A percentile compares a stretch with the other conserved stretches of the same genome.
Evolutionary conservation across 2,888 invertebrate species (phyloP).

Genomic region (Chaetoderma sp.): DNA sequence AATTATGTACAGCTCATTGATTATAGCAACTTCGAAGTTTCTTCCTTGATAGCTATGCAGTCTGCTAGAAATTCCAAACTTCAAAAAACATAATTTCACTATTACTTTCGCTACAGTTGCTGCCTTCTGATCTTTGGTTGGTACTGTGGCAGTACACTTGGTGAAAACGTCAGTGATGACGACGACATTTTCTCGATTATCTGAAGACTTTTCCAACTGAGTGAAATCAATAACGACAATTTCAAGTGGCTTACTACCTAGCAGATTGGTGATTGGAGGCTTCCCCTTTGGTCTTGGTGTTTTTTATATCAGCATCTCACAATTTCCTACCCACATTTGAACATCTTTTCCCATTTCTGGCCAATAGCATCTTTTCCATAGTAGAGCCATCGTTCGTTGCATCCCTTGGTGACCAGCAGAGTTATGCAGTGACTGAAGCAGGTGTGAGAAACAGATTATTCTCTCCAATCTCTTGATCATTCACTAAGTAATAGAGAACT

Average conservation of each 20-base stretch:
- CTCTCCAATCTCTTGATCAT: too few relatives aligned
- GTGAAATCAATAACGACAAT: neutral
- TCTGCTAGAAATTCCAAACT: slow-evolving; percentile 37
- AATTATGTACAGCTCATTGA: slow-evolving; percentile 31
- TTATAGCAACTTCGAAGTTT: slow-evolving; percentile 32
- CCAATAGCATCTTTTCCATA: neutral
- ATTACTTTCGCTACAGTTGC: slow-evolving; percentile 36
- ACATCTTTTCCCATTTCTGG: neutral
- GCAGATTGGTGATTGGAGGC: neutral
- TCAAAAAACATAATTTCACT: slow-evolving; percentile 35
- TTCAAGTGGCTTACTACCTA: neutral
- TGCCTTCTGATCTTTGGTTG: slow-evolving; percentile 37
- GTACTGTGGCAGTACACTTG: slow-evolving; percentile 38
- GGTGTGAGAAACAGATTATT: too few relatives aligned
- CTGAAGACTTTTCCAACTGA: neutral
- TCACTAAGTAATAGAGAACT: too few relatives aligned
- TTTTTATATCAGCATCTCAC: neutral
- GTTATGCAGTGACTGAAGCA: too few relatives aligned
- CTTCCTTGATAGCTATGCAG: slow-evolving; percentile 40
- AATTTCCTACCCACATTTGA: neutral
- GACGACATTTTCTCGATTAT: neutral
- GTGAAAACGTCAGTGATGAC: slow-evolving; percentile 30
- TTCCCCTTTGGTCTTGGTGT: neutral
- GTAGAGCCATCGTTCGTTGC: neutral
- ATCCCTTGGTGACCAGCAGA: neutral